Evolutionary conservation across 2,113 vertebrate genomes (phyloP), one percentile per base, ranked within the genome.

Genomic region (Saguinus midas): DNA sequence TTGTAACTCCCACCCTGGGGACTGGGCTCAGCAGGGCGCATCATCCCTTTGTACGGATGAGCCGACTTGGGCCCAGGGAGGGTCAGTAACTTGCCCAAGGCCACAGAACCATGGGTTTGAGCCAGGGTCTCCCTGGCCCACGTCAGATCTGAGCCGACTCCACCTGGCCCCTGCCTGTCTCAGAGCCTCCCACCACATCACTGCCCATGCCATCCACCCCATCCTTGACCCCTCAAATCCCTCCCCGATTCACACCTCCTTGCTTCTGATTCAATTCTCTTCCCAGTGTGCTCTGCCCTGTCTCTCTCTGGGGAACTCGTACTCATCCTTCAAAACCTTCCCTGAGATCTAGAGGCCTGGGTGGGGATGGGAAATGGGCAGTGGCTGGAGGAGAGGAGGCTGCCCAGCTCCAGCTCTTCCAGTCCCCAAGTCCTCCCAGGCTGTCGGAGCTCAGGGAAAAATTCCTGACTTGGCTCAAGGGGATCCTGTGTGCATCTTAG

Each of bases 371-470:
- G 13, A 13, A 17, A 3, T 61, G 17, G 12, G 37, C 25, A 32
- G 32, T 50, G 61, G 10, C 32, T 4, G 12, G 72, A n/a, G 21
- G 58, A 17, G 37, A 3, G 25, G 55, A 32, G 70, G 16, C 55
- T 21, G 40, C 75, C 43, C 25, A 8, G 1, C 32, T 18, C 50
- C 3, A 4, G 32, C 10, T 23, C 35, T 57, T 21, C 17, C 35
- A 0, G 32, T 1, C 37, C 37, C 25, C 25, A 8, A 4, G 25
- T 10, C 37, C 18, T 45, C 29, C 12, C 35, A 0, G 1, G 29
- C 68, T 14, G n/a, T 52, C 9, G 6, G 23, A 32, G 40, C 9
- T 37, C 18, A 0, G 35, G 27, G 75, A 9, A 12, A 18, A 40
- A n/a, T 12, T 37, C 45, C 57, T 32, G 20, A 8, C 48, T 10